phyloP scores from a whole-genome alignment of 2,797 vertebrate genomes.

The Podarcis siculus region DNA sequence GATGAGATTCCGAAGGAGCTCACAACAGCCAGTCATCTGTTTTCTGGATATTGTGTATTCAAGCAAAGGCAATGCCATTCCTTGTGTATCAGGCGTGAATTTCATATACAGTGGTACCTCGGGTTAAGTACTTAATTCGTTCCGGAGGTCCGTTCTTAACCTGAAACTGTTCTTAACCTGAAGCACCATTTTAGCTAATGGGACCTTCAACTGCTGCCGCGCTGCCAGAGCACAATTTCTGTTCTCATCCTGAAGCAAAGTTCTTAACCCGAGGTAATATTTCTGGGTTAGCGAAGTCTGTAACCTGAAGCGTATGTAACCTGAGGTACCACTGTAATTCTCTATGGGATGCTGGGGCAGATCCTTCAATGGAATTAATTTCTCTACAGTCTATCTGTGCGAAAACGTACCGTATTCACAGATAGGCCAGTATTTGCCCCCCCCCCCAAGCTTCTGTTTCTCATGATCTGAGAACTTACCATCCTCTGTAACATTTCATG shows the following conservation, averaged over 20 bases:
- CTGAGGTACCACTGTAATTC: neutral
- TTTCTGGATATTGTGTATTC: neutral
- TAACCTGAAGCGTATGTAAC: too few species aligned
- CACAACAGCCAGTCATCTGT: neutral
- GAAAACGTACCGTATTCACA: neutral
- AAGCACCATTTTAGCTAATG: too few species aligned
- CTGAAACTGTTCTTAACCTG: too few species aligned
- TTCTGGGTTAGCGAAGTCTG: too few species aligned
- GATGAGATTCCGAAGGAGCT: conserved; percentile 34
- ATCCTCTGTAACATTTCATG: neutral
- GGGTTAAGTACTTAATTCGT: too few species aligned
- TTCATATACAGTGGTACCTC: neutral
- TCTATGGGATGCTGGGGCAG: neutral
- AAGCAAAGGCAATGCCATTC: neutral
- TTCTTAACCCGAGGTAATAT: too few species aligned
- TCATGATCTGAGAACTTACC: neutral
- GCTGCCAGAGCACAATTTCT: fast-evolving
- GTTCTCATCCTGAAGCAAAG: too few species aligned
- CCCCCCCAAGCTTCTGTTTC: neutral
- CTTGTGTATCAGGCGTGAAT: neutral
- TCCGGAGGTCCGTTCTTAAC: too few species aligned
- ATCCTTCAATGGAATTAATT: neutral
- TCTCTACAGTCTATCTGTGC: neutral
- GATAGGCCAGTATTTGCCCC: neutral
- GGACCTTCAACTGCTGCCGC: too few species aligned